Evolutionary conservation across 2,888 invertebrate genomes (phyloP).

Genomic region (Caenorhabditis sp.): DNA sequence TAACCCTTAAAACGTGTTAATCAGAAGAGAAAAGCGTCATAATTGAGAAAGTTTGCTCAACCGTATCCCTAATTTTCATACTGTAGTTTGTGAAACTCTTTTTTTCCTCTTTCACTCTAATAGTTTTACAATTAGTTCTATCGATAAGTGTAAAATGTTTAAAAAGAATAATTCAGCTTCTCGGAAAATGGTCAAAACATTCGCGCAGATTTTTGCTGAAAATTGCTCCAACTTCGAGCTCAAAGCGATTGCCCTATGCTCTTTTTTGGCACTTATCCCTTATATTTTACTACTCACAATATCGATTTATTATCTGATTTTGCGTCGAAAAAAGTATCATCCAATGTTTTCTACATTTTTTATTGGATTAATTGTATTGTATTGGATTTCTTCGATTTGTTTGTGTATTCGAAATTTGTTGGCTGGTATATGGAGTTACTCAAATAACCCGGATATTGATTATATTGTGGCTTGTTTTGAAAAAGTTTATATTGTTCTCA

Average conservation of each 20-base stretch:
- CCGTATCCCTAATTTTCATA: no score
- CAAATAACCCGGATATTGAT: neutral
- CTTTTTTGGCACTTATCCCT: conserved; percentile 6
- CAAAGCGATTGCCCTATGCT: neutral
- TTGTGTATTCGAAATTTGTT: conserved; percentile 23
- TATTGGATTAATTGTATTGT: conserved; percentile 9
- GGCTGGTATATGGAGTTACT: neutral
- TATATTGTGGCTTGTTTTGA: conserved; percentile 4
- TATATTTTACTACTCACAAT: conserved; percentile 1
- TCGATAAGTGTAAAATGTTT: no score
- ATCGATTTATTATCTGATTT: conserved; percentile 8
- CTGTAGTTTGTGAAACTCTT: no score
- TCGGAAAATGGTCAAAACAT: neutral
- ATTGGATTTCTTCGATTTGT: conserved; percentile 8
- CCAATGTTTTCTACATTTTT: conserved; percentile 28
- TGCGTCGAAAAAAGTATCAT: conserved; percentile 14
- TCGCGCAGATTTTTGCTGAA: neutral
- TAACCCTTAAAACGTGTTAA: no score
- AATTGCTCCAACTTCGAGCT: conserved; percentile 1
- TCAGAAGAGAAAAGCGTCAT: no score
- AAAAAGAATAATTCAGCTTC: no score
- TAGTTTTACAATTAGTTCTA: no score
- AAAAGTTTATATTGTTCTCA: conserved; percentile 19
- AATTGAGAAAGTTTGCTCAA: no score
- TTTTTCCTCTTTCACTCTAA: no score